A percentile compares a stretch with the other conserved stretches of the same genome.
phyloP scores from a whole-genome alignment of 2,888 invertebrate genomes.

The Pemphredon lugubris region DNA sequence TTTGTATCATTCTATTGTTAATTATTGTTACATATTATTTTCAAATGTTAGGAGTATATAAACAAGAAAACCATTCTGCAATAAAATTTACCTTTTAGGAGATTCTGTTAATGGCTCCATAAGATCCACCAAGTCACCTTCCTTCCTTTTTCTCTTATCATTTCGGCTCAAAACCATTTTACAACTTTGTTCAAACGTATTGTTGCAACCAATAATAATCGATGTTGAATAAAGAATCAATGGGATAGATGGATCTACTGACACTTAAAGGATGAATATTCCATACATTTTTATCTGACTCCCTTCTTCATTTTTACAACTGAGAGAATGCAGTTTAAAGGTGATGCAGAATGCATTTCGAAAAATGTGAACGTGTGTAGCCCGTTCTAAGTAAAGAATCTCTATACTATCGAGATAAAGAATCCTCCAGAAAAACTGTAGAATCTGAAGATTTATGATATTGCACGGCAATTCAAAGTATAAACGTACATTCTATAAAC shows the following conservation, averaged over 20 bases:
- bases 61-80: too few relatives aligned
- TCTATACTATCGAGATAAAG: slow-evolving; percentile 6
- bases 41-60: too few relatives aligned
- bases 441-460: slow-evolving; percentile 5
- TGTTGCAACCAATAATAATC: slow-evolving; percentile 3
- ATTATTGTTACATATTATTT: background rate
- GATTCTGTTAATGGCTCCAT: slow-evolving; percentile 78
- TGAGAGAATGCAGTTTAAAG: slow-evolving; percentile 3
- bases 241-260: slow-evolving; percentile 7
- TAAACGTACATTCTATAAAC: background rate
- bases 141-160: slow-evolving; percentile 79
- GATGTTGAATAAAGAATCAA: slow-evolving; percentile 1
- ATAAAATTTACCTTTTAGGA: slow-evolving; percentile 73
- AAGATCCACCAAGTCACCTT: slow-evolving; percentile 79
- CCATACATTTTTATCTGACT: slow-evolving; percentile 27
- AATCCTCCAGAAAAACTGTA: slow-evolving; percentile 1
- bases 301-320: slow-evolving; percentile 27
- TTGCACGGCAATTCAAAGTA: background rate
- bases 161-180: slow-evolving; percentile 79
- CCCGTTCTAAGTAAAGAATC: background rate
- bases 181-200: slow-evolving; percentile 19
- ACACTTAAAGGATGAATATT: background rate
- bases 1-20: background rate
- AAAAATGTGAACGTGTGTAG: background rate
- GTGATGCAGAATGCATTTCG: background rate